Conservation (phyloP, 2,113 vertebrate species). For the Mungos mungo region DNA sequence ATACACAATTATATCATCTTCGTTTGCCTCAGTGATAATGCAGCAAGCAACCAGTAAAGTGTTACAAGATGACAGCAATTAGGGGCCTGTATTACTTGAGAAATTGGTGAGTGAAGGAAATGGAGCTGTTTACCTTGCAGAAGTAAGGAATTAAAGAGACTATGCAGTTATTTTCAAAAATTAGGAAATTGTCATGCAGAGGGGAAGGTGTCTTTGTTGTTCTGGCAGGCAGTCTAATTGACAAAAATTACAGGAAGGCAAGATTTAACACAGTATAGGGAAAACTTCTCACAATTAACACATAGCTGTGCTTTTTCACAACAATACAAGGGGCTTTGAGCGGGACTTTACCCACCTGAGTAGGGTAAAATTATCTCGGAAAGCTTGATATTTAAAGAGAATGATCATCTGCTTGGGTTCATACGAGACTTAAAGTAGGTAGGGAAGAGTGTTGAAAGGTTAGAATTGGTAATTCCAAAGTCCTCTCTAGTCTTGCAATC, state of each 20-base stretch:
- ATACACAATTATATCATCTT: slow-evolving; percentile 14
- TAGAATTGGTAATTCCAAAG: background rate
- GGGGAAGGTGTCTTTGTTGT: background rate
- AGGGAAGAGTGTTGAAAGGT: background rate
- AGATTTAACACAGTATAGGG: background rate
- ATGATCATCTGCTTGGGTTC: background rate
- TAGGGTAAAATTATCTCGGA: background rate
- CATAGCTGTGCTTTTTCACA: background rate
- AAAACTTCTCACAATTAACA: background rate
- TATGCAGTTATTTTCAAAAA: background rate
- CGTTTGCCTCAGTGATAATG: background rate
- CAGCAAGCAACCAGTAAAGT: background rate
- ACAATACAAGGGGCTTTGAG: background rate
- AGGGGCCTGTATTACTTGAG: background rate
- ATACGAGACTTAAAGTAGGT: background rate
- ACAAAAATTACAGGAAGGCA: background rate
- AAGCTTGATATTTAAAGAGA: background rate
- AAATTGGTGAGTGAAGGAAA: background rate
- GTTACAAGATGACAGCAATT: background rate
- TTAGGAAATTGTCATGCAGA: background rate
- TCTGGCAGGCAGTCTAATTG: background rate
- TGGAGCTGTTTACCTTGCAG: background rate
- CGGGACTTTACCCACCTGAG: background rate
- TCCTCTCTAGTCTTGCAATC: background rate
- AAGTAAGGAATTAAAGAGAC: background rate